Evolutionary conservation across 2,888 invertebrate genomes (phyloP), one percentile per base, ranked within the genome.

Genomic region (Lasioglossum calceatum): DNA sequence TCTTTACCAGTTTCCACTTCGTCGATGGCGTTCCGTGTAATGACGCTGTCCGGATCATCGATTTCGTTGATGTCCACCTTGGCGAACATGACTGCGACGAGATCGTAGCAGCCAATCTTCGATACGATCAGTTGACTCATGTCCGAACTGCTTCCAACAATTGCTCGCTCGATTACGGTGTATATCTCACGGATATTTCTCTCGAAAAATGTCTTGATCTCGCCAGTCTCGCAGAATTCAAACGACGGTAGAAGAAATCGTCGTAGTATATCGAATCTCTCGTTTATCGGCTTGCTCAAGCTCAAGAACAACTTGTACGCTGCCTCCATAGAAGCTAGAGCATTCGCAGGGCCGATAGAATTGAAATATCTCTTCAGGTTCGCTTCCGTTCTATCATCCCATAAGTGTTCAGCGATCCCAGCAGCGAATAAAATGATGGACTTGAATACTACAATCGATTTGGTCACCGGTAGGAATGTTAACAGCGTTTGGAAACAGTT

Each of bases 41-140:
- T 95, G 2, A 87, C 77, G 85, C 95, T 87, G 1, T 90, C 84
- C 2, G 50, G 44, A 1, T 79, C 80, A 23, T 88, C 88, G 70
- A 94, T 92, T 1, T 90, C 92, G 32, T 92, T 91, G 54, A 93
- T 82, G 32, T 91, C 80, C 5, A 95, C 85, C 64, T 89, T 92
- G 0, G 93, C 93, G 54, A 95, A 94, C 92, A 96, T 92, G 14
- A 93, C 89, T 85, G 95, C 95, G 39, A 96, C 84, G 12, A 96
- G 89, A 78, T 93, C 92, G 85, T 93, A 96, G 50, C 94, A 94
- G 19, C 95, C 95, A 8, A 95, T 95, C 73, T 95, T 94, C 2
- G 95, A 93, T 36, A 94, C 89, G 3, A 94, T 87, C 7, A 92
- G 67, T 44, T 90, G 92, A 39, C 91, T 91, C 10, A 90, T 76